Conservation (phyloP, 2,113 vertebrate genomes). For the Cottus gobio region DNA sequence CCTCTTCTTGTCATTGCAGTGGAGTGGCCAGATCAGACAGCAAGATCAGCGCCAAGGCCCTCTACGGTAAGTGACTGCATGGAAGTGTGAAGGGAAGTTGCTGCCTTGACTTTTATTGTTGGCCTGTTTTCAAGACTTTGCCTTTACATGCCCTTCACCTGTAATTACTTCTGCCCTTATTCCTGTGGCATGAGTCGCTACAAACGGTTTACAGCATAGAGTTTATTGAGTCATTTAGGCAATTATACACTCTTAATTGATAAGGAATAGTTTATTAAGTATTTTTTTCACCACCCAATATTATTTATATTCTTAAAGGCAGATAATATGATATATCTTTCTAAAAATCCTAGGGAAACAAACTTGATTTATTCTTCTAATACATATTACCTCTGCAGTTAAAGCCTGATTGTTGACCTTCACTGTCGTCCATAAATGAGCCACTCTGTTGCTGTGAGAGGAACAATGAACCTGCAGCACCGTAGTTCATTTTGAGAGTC, state of each 20-base stretch:
- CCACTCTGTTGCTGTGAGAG: not conserved
- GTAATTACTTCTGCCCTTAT: not conserved
- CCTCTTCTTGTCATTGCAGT: conserved; percentile 80
- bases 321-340: not conserved
- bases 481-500: not conserved
- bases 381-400: not conserved
- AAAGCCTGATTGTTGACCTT: not conserved
- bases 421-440: not conserved
- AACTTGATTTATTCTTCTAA: not conserved
- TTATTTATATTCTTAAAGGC: not conserved
- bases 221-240: not conserved
- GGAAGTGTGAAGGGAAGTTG: not conserved
- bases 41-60: conserved; percentile 86
- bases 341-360: not conserved
- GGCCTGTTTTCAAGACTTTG: conserved; percentile 9
- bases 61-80: conserved; percentile 80
- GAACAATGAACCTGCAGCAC: not conserved
- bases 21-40: conserved; percentile 85
- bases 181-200: conserved; percentile 23
- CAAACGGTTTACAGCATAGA: not conserved
- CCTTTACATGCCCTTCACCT: conserved; percentile 10
- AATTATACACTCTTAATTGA: not conserved
- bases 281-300: not conserved
- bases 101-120: conserved; percentile 1
- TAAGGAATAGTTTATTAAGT: not conserved